These are phyloP conservation scores for Limosa lapponica DNA, from an alignment of 2,797 vertebrate species.

Conservation along the genomic window DNA sequence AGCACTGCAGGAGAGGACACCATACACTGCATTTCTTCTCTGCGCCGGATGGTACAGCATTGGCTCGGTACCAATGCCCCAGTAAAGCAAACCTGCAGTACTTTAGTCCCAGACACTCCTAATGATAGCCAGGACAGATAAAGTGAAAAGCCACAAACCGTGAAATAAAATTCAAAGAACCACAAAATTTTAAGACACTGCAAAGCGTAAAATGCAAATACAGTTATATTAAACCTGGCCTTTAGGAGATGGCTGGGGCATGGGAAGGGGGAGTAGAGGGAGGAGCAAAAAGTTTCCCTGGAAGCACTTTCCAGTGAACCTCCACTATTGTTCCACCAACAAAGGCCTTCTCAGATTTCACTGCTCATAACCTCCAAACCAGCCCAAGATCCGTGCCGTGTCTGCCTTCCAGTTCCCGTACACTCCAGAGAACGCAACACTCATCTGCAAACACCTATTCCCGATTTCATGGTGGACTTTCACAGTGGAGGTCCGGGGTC, in stretches of 20 bases:
- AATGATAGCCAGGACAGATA: neutral
- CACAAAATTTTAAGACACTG: neutral
- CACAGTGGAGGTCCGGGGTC: neutral
- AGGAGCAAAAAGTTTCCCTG: neutral
- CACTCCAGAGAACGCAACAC: neutral
- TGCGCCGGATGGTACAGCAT: neutral
- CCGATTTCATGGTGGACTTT: neutral
- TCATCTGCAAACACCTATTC: neutral
- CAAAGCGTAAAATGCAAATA: neutral
- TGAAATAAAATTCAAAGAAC: neutral
- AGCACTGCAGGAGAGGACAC: neutral
- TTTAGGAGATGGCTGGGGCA: neutral
- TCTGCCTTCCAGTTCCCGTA: neutral
- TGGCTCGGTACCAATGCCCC: rapidly evolving
- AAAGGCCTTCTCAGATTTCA: constrained; percentile 52
- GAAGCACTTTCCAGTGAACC: neutral
- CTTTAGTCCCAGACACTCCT: neutral
- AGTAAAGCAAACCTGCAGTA: neutral
- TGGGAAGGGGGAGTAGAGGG: neutral
- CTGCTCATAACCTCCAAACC: neutral
- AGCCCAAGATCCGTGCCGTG: neutral
- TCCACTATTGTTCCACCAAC: constrained; percentile 45
- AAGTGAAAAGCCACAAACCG: neutral
- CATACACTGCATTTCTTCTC: rapidly evolving
- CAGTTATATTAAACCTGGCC: neutral